Evolutionary conservation across 92 coral and sea anemone genomes (phyloP).

Genomic region (Paragorgia papillata): DNA sequence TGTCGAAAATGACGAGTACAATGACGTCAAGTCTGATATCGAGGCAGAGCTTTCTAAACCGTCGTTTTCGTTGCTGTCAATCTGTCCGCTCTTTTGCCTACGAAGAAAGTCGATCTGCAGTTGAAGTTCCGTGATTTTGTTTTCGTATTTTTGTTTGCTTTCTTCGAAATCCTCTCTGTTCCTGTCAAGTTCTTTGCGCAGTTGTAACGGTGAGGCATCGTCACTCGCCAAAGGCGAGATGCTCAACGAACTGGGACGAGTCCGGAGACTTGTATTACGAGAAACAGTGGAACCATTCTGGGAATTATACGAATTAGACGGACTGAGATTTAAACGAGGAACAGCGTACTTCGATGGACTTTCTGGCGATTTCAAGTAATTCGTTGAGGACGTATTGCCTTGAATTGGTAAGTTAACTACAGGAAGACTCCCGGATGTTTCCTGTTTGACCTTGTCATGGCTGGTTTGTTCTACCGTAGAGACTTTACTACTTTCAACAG

Average conservation of each 20-base stretch:
- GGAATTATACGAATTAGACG: background rate
- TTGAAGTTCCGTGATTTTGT: conserved; percentile 60
- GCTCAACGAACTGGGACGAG: conserved; percentile 11
- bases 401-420: background rate
- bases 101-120: conserved; percentile 42
- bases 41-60: conserved; percentile 18
- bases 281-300: background rate
- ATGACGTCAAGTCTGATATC: conserved; percentile 42
- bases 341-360: background rate
- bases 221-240: conserved; percentile 1
- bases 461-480: background rate
- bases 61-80: background rate
- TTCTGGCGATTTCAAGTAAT: background rate
- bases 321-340: conserved; percentile 1
- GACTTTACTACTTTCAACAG: background rate
- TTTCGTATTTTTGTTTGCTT: conserved; percentile 62
- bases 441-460: background rate
- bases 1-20: conserved; percentile 24
- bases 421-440: background rate
- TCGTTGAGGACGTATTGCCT: background rate
- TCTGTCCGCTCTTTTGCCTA: conserved; percentile 18
- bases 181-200: conserved; percentile 59
- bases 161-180: conserved; percentile 64
- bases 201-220: background rate
- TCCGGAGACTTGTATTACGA: background rate